A percentile compares a stretch with the other conserved stretches of the same genome.
These are phyloP conservation scores for Potorous gilbertii DNA, from an alignment of 2,797 vertebrate genomes.

Conservation along the genomic window DNA sequence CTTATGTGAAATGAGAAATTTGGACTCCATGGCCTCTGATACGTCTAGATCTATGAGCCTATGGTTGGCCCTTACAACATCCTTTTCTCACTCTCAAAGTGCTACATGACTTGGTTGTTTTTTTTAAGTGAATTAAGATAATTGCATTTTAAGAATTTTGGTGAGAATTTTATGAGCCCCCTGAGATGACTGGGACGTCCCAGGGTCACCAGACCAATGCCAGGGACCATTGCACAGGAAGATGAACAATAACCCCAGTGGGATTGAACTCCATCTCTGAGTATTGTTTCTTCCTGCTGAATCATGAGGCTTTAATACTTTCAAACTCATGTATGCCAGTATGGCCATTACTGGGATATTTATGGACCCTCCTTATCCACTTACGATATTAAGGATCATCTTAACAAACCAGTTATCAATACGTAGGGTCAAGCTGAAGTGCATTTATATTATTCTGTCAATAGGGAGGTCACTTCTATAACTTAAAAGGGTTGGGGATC, in stretches of 20 bases:
- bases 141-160: slow-evolving; percentile 1
- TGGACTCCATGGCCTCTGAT: neutral
- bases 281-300: neutral
- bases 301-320: slow-evolving; percentile 70
- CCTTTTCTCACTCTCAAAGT: neutral
- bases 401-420: slow-evolving; percentile 90
- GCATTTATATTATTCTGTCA: slow-evolving; percentile 89
- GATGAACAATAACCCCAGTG: neutral
- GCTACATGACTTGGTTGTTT: neutral
- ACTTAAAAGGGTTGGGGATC: slow-evolving; percentile 84
- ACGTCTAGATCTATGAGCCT: neutral
- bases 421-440: slow-evolving; percentile 86
- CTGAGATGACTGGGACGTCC: neutral
- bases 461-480: slow-evolving; percentile 89
- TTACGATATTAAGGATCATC: slow-evolving; percentile 94
- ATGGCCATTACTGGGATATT: slow-evolving; percentile 80
- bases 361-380: slow-evolving; percentile 86
- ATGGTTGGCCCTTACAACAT: neutral
- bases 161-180: neutral
- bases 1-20: neutral
- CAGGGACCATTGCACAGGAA: neutral
- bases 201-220: neutral
- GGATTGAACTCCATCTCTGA: neutral
- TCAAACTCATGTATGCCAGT: slow-evolving; percentile 77
- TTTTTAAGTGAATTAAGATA: neutral